phyloP scores from a whole-genome alignment of 2,888 invertebrate species.

The Sphecodes monilicornis region DNA sequence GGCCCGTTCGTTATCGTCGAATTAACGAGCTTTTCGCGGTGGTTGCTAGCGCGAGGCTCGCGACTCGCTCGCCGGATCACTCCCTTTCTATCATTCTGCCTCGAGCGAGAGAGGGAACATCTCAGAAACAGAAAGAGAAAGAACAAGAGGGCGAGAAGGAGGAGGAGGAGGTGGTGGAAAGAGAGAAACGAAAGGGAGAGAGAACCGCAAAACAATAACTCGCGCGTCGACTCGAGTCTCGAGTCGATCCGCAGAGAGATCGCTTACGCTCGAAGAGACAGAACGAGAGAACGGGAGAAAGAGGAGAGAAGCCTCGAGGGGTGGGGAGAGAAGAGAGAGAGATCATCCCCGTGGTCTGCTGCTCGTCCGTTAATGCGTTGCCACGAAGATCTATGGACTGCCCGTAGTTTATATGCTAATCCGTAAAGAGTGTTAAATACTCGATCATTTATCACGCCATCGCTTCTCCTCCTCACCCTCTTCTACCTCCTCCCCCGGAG shows the following conservation, averaged over 20 bases:
- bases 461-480: slow-evolving; percentile 70
- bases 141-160: neutral
- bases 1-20: slow-evolving; percentile 64
- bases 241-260: slow-evolving; percentile 40
- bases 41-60: slow-evolving; percentile 22
- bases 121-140: neutral
- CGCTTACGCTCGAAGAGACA: slow-evolving; percentile 46
- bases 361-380: slow-evolving; percentile 83
- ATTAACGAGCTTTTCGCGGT: slow-evolving; percentile 61
- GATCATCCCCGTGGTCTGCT: slow-evolving; percentile 75
- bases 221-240: slow-evolving; percentile 57
- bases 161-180: neutral
- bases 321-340: slow-evolving; percentile 54
- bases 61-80: neutral
- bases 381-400: slow-evolving; percentile 84
- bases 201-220: slow-evolving; percentile 74
- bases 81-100: slow-evolving; percentile 10
- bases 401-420: slow-evolving; percentile 85
- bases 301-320: slow-evolving; percentile 7
- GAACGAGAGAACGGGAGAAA: neutral
- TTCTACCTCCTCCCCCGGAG: slow-evolving; percentile 30
- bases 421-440: slow-evolving; percentile 85
- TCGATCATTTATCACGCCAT: slow-evolving; percentile 84
- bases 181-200: slow-evolving; percentile 17
- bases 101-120: neutral